phyloP scores from a whole-genome alignment of 2,888 invertebrate genomes.

The Actias luna region DNA sequence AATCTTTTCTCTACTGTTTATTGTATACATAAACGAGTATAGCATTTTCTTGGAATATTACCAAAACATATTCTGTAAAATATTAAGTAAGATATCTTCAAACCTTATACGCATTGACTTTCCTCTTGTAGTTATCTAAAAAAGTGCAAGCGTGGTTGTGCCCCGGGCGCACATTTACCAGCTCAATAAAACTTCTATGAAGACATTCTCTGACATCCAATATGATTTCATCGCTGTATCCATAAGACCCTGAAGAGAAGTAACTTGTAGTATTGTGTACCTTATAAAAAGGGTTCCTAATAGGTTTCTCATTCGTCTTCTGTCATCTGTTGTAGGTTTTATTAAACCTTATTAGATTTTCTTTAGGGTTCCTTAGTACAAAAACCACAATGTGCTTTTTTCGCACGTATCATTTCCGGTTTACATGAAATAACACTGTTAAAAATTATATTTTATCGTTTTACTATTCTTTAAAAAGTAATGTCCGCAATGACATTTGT shows the following conservation, averaged over 20 bases:
- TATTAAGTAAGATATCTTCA: conserved; percentile 30
- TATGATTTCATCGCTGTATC: conserved; percentile 67
- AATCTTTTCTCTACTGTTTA: not conserved
- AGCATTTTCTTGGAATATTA: not conserved
- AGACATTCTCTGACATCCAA: conserved; percentile 73
- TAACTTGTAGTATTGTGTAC: conserved; percentile 53
- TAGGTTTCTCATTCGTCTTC: no score
- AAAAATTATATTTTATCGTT: no score
- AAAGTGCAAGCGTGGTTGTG: conserved; percentile 58
- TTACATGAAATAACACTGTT: no score
- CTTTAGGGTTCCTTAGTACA: no score
- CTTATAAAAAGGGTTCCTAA: no score
- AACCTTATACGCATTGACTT: conserved; percentile 35
- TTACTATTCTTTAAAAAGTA: no score
- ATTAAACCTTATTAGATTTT: no score
- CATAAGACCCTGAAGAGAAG: conserved; percentile 51
- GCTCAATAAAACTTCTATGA: conserved; percentile 73
- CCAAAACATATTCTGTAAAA: conserved; percentile 7
- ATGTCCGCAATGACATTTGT: no score
- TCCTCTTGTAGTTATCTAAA: conserved; percentile 61
- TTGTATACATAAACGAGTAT: not conserved
- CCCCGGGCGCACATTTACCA: conserved; percentile 71
- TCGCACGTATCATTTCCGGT: no score
- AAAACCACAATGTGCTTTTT: no score
- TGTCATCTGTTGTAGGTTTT: no score